Evolutionary conservation across 2,797 vertebrate species (phyloP).

Genomic region (Parauchenoglanis punctatus): DNA sequence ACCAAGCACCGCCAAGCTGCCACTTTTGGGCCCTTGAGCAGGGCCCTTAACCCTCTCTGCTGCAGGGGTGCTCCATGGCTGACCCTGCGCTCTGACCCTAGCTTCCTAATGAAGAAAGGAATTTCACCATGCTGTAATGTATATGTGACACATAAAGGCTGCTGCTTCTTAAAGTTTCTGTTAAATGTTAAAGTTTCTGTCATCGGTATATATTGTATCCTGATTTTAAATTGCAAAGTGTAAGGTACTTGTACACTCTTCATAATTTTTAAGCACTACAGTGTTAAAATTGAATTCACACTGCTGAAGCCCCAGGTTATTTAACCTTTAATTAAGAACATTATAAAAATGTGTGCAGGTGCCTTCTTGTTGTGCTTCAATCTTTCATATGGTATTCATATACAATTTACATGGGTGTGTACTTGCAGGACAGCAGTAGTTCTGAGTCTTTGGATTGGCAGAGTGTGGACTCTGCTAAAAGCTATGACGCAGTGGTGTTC

Average conservation of each 20-base stretch:
- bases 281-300: not conserved
- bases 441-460: slow-evolving; percentile 91
- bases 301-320: not conserved
- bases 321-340: not conserved
- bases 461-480: slow-evolving; percentile 91
- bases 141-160: too few relatives aligned
- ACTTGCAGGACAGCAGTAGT: slow-evolving; percentile 84
- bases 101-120: too few relatives aligned
- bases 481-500: slow-evolving; percentile 94
- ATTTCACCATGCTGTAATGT: too few relatives aligned
- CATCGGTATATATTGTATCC: not conserved
- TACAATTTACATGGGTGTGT: not conserved
- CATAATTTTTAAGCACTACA: not conserved
- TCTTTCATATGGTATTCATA: not conserved
- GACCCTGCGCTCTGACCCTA: too few relatives aligned
- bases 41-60: too few relatives aligned
- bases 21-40: too few relatives aligned
- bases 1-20: too few relatives aligned
- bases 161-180: too few relatives aligned
- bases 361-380: not conserved
- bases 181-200: not conserved
- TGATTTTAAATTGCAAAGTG: not conserved
- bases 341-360: not conserved
- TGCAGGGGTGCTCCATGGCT: too few relatives aligned
- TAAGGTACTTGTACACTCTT: not conserved